These are phyloP conservation scores for Uloborus plumipes DNA, from an alignment of 2,888 invertebrate genomes.

Conservation along the genomic window DNA sequence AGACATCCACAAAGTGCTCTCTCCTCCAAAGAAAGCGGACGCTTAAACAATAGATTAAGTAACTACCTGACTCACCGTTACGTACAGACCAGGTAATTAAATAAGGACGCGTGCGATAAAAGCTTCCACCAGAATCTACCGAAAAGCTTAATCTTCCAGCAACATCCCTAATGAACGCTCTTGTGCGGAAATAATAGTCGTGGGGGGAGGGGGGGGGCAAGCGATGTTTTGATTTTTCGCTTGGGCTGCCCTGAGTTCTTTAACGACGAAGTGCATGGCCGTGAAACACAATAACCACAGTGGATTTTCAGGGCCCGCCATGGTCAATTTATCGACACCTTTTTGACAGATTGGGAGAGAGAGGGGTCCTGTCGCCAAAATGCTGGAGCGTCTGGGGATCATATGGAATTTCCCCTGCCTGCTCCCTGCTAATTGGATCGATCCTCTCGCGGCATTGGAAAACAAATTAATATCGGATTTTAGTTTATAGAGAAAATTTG, in stretches of 20 bases:
- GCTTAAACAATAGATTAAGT: too few relatives aligned
- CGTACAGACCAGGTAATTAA: slow-evolving; percentile 48
- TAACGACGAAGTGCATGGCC: slow-evolving; percentile 43
- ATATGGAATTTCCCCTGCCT: too few relatives aligned
- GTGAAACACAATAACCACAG: slow-evolving; percentile 64
- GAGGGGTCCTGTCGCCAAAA: too few relatives aligned
- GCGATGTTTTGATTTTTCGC: slow-evolving; percentile 51
- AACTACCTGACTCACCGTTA: too few relatives aligned
- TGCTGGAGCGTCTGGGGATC: background rate
- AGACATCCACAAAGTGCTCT: too few relatives aligned
- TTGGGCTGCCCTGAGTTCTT: slow-evolving; percentile 45
- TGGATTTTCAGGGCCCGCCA: slow-evolving; percentile 34
- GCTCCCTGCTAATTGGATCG: slow-evolving; percentile 5
- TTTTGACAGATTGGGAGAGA: slow-evolving; percentile 1
- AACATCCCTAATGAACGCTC: slow-evolving; percentile 33
- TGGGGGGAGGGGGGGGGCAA: background rate
- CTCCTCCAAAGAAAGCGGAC: too few relatives aligned
- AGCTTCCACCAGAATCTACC: background rate
- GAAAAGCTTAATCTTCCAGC: slow-evolving; percentile 19
- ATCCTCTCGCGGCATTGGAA: slow-evolving; percentile 24
- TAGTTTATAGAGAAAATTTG: slow-evolving; percentile 7
- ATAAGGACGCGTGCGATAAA: slow-evolving; percentile 17
- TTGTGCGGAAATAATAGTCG: slow-evolving; percentile 54
- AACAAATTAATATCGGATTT: slow-evolving; percentile 55
- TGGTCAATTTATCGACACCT: background rate